Percentiles rank a stretch among this genome's conserved stretches.
Evolutionary conservation across 1,140 invertebrate species (phyloP).

Genomic region (Pentalonia nigronervosa): DNA sequence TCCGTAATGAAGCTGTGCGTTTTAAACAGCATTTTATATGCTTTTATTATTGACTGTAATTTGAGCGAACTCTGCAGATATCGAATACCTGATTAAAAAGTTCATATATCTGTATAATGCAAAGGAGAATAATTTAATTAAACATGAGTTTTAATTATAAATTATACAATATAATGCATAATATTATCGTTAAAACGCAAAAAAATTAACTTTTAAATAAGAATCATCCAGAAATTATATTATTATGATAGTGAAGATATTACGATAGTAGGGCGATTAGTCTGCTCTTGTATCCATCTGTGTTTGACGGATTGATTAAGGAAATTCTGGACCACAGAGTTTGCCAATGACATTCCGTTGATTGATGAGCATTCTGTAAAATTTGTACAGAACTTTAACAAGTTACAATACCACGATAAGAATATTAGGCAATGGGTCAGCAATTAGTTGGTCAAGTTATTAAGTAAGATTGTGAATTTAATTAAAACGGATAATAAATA

Average conservation of each 20-base stretch:
- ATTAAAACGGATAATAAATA: not conserved
- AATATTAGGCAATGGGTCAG: not conserved
- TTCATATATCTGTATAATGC: too few relatives aligned
- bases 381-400: not conserved
- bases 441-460: not conserved
- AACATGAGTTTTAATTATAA: too few relatives aligned
- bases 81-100: too few relatives aligned
- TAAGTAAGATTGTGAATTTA: not conserved
- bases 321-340: conserved; percentile 9
- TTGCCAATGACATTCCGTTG: conserved; percentile 26
- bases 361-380: conserved; percentile 1
- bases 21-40: not conserved
- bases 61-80: too few relatives aligned
- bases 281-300: not conserved
- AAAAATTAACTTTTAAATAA: not conserved
- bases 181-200: too few relatives aligned
- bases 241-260: not conserved
- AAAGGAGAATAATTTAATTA: too few relatives aligned
- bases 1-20: too few relatives aligned
- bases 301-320: not conserved
- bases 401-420: not conserved
- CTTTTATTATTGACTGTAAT: too few relatives aligned
- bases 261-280: not conserved
- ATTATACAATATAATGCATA: too few relatives aligned
- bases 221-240: not conserved